Base-by-base conservation (phyloP, 2,113 vertebrate genomes). In the Plestiodon gilberti region DNA sequence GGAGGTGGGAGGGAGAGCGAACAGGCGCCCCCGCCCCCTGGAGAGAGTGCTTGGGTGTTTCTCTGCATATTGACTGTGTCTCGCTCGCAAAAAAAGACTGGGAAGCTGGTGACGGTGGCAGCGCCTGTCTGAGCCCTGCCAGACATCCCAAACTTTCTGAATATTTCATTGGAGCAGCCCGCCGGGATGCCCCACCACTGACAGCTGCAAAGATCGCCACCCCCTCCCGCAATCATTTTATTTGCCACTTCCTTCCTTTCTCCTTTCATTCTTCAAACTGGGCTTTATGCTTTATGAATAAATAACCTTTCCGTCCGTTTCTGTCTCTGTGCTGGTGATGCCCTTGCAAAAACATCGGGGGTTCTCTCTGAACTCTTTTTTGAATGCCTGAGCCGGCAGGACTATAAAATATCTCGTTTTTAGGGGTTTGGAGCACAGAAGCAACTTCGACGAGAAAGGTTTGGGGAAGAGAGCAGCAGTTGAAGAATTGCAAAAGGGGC, bases 171-270 rank as follows among this genome's bases (percentile, higher is more conserved):
- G n/a, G n/a, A n/a, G n/a, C n/a, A n/a, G n/a, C n/a, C n/a, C n/a
- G n/a, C n/a, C n/a, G n/a, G n/a, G n/a, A n/a, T n/a, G n/a, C n/a
- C n/a, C n/a, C n/a, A n/a, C n/a, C n/a, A 30, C 93, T 80, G 84
- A 87, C 92, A 78, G 90, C 90, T 86, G 88, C 89, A 80, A 65
- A 88, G 85, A 61, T 33, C 59, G 30, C 69, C 7, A 4, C 74
- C 20, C 40, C 71, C 82, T n/a, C n/a, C n/a, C n/a, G n/a, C 20
- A 33, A 71, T 65, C 75, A 55, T 73, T 20, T 38, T 4, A 20
- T 81, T 65, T 52, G 70, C 89, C 70, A 23, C 77, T 89, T 85
- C 85, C 92, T 87, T 33, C 78, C 85, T 71, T 43, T 87, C 85
- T n/a, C n/a, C n/a, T n/a, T n/a, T n/a, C n/a, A n/a, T n/a, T n/a